These are phyloP conservation scores for Corydoras sp. DNA, from an alignment of 2,113 vertebrate genomes.

Conservation along the genomic window DNA sequence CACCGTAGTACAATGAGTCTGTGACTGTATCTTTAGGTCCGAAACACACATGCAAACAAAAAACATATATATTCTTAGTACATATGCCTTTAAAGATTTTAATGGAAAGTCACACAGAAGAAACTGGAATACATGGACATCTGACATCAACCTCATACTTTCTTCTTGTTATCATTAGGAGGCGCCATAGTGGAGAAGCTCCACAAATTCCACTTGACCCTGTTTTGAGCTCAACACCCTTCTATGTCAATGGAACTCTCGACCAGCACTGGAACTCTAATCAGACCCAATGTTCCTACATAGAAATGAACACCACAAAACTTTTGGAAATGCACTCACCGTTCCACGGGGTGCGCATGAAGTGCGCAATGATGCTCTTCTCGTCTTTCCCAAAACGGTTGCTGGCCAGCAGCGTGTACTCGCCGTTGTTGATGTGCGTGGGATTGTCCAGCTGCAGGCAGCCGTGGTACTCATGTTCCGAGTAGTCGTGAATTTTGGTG, in stretches of 20 bases:
- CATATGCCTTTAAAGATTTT: no score
- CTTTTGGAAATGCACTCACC: constrained; percentile 62
- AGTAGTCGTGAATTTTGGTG: constrained; percentile 84
- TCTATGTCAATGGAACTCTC: no score
- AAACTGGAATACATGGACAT: no score
- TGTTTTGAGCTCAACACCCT: no score
- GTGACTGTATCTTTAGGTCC: constrained; percentile 45
- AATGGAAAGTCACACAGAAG: no score
- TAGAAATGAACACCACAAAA: neutral
- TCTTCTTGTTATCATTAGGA: no score
- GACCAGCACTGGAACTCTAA: no score
- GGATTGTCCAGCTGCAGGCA: constrained; percentile 93
- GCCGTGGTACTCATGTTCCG: constrained; percentile 89
- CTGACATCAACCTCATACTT: no score
- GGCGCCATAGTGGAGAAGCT: no score
- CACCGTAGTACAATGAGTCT: constrained; percentile 67
- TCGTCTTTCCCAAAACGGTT: constrained; percentile 78
- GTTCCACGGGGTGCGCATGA: constrained; percentile 81
- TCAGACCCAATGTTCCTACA: no score
- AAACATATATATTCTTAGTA: neutral
- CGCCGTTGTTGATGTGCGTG: constrained; percentile 91
- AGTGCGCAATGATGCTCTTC: constrained; percentile 79
- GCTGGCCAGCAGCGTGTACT: constrained; percentile 78
- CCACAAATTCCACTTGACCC: no score
- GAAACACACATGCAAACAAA: neutral